A percentile compares a stretch with the other conserved stretches of the same genome.
phyloP scores from a whole-genome alignment of 2,797 vertebrate genomes.

The Lithobates sylvaticus region DNA sequence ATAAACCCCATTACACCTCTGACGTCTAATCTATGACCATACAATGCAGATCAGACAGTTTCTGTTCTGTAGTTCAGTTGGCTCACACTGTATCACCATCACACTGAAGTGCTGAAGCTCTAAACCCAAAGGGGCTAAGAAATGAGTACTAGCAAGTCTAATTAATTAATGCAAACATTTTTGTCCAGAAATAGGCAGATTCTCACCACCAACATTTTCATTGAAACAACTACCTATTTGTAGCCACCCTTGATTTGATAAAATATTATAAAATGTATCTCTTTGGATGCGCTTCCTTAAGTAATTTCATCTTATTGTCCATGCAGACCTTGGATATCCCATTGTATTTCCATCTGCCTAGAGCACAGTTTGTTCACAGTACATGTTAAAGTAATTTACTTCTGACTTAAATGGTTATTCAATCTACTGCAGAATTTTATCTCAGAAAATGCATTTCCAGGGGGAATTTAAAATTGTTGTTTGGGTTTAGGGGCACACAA shows the following conservation, averaged over 20 bases:
- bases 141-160: too few relatives aligned
- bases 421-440: conserved; percentile 2
- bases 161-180: too few relatives aligned
- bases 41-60: too few relatives aligned
- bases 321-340: neutral
- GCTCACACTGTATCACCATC: too few relatives aligned
- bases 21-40: too few relatives aligned
- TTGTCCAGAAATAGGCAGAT: too few relatives aligned
- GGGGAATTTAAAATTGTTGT: neutral
- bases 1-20: too few relatives aligned
- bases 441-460: neutral
- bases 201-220: neutral
- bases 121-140: too few relatives aligned
- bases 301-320: too few relatives aligned
- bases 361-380: conserved; percentile 20
- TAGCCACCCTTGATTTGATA: neutral
- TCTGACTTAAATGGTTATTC: conserved; percentile 6
- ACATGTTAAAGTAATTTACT: conserved; percentile 15
- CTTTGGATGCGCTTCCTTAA: neutral
- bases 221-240: neutral
- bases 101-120: too few relatives aligned
- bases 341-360: neutral
- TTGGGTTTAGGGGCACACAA: neutral
- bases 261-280: neutral
- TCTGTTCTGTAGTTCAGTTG: too few relatives aligned